phyloP scores from a whole-genome alignment of 1,140 invertebrate genomes.

The Zaprionus taronus region DNA sequence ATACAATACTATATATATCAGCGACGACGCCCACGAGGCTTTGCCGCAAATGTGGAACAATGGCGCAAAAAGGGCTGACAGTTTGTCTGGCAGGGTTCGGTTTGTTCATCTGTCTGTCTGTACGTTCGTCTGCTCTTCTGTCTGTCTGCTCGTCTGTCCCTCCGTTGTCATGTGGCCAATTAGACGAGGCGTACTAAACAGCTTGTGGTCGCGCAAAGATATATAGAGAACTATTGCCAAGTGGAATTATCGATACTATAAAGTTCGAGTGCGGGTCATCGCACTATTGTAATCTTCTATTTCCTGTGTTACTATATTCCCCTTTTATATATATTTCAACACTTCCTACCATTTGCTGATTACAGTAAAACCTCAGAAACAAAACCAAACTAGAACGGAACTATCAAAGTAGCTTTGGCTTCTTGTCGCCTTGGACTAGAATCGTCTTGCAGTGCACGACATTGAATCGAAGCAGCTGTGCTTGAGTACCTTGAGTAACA shows the following conservation, averaged over 20 bases:
- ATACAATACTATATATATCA: constrained; percentile 8
- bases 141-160: not conserved
- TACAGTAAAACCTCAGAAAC: not conserved
- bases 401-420: not conserved
- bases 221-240: not conserved
- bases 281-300: not conserved
- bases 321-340: not conserved
- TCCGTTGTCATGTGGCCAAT: constrained; percentile 45
- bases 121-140: not conserved
- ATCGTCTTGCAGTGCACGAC: not conserved
- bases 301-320: not conserved
- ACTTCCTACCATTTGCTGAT: not conserved
- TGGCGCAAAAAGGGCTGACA: constrained; percentile 68
- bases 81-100: constrained; percentile 50
- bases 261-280: not conserved
- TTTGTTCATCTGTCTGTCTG: not conserved
- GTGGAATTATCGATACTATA: not conserved
- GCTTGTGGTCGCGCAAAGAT: not conserved
- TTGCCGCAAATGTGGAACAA: constrained; percentile 53
- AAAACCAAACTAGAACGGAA: not conserved
- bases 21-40: constrained; percentile 51
- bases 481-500: not conserved
- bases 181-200: constrained; percentile 24
- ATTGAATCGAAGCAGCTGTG: not conserved
- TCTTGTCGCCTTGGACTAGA: constrained; percentile 1